Evolutionary conservation across 2,888 invertebrate species (phyloP).

Genomic region (Rhabditophanes sp.): DNA sequence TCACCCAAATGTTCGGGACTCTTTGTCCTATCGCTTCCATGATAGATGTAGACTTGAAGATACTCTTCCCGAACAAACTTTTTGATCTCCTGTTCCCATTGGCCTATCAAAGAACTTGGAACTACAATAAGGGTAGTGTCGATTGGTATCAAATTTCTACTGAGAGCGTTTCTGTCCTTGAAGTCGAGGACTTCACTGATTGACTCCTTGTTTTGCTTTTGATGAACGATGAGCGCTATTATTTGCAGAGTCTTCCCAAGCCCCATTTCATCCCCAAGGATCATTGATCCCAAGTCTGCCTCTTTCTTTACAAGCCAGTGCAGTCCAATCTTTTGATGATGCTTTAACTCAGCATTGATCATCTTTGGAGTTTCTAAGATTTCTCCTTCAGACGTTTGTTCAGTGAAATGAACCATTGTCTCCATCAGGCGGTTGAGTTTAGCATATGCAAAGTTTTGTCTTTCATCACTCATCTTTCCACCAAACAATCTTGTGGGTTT

Average conservation of each 20-base stretch:
- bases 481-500: conserved; percentile 20
- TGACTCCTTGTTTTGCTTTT: conserved; percentile 20
- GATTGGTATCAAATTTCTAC: conserved; percentile 30
- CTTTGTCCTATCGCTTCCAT: conserved; percentile 53
- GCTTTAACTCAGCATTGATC: conserved; percentile 29
- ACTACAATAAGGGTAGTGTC: conserved; percentile 61
- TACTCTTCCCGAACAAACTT: conserved; percentile 53
- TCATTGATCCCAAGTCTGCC: no score
- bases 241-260: conserved; percentile 50
- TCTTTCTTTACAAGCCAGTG: conserved; percentile 80
- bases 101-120: conserved; percentile 72
- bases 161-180: conserved; percentile 1
- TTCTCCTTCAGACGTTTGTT: no score
- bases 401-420: no score
- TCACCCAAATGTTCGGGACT: conserved; percentile 18
- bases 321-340: conserved; percentile 53
- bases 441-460: conserved; percentile 12
- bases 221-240: conserved; percentile 47
- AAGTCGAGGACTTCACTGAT: conserved; percentile 1
- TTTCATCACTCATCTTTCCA: conserved; percentile 36
- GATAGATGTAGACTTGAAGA: conserved; percentile 59
- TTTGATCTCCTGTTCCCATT: conserved; percentile 62
- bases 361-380: conserved; percentile 29
- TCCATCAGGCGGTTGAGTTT: conserved; percentile 21
- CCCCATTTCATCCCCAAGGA: conserved; percentile 54